Conservation (phyloP, 1,140 invertebrate species). For the Trichonephila clavipes region DNA sequence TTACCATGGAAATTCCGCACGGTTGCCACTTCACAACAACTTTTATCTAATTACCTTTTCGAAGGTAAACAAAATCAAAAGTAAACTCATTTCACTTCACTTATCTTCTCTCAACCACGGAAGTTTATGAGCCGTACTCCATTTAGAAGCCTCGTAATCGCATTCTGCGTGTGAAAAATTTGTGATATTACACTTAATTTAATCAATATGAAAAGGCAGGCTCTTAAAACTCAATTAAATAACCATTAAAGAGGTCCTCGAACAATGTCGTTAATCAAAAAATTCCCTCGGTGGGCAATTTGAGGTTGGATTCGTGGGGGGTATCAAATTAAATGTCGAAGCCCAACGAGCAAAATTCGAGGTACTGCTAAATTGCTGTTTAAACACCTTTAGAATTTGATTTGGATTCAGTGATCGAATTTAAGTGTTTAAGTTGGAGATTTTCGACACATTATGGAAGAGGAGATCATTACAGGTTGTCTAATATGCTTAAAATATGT, state of each 20-base stretch:
- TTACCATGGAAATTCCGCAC: neutral
- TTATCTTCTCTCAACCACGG: neutral
- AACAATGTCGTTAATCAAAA: constrained; percentile 6
- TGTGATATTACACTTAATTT: constrained; percentile 37
- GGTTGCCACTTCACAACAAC: neutral
- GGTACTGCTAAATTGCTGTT: neutral
- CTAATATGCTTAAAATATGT: too few species aligned
- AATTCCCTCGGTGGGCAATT: neutral
- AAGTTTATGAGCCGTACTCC: constrained; percentile 34
- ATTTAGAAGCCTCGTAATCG: constrained; percentile 3
- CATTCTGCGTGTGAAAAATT: neutral
- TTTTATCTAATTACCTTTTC: neutral
- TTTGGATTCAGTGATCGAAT: neutral
- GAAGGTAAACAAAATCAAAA: neutral
- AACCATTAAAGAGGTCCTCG: constrained; percentile 22
- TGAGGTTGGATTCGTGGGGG: neutral
- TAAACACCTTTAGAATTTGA: neutral
- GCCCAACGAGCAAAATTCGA: neutral
- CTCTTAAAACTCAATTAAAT: constrained; percentile 56
- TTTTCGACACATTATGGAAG: neutral
- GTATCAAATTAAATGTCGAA: neutral
- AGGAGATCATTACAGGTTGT: too few species aligned
- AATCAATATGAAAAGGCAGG: neutral
- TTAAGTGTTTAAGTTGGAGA: neutral
- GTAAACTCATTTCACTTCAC: neutral